Conservation (phyloP, 2,888 invertebrate species). For the Drosophila stalkeri region DNA sequence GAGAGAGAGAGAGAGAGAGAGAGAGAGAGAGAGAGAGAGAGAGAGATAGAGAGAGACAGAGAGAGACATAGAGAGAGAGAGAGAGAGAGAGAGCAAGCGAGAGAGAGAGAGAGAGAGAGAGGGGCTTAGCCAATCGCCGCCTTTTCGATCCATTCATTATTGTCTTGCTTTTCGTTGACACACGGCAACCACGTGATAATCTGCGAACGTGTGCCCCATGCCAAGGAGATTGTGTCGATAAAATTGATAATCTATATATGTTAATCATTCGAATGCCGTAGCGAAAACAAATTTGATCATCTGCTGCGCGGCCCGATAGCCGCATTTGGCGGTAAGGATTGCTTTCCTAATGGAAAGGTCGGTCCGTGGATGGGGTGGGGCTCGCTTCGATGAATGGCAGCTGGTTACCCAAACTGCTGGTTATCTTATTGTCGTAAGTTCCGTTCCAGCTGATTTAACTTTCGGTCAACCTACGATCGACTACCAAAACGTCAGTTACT, state of each 20-base stretch:
- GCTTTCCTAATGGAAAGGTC: background rate
- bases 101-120: background rate
- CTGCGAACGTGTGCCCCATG: constrained; percentile 43
- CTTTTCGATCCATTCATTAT: constrained; percentile 10
- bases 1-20: too few species aligned
- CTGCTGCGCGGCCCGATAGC: constrained; percentile 20
- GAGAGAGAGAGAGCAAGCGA: background rate
- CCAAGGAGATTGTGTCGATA: constrained; percentile 21
- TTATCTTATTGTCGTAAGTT: constrained; percentile 74
- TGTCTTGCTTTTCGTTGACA: constrained; percentile 12
- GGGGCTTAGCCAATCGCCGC: background rate
- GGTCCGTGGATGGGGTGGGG: background rate
- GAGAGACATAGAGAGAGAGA: too few species aligned
- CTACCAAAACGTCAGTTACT: constrained; percentile 20
- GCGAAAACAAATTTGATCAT: constrained; percentile 18
- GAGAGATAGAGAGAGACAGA: too few species aligned
- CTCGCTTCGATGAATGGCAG: constrained; percentile 9
- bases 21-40: background rate
- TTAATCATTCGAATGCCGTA: constrained; percentile 1
- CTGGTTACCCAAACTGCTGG: constrained; percentile 49
- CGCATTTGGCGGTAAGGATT: constrained; percentile 14
- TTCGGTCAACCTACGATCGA: constrained; percentile 1
- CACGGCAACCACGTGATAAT: constrained; percentile 37
- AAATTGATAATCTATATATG: constrained; percentile 31
- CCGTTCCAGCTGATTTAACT: constrained; percentile 35